Conservation (phyloP, 2,797 vertebrate species). For the Girardinus metallicus region DNA sequence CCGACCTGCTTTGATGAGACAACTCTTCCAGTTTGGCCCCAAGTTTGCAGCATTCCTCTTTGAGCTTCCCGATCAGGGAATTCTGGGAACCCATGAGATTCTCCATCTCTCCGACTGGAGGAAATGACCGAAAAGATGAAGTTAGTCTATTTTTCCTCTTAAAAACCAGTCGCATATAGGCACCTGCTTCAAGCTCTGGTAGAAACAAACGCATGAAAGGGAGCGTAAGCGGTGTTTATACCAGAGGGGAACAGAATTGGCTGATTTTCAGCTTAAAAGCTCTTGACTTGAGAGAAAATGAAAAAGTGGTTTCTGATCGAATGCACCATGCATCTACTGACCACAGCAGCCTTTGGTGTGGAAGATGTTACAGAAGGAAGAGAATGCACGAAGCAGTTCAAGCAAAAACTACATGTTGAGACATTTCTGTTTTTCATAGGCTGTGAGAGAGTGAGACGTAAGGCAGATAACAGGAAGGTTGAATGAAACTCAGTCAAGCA, state of each 20-base stretch:
- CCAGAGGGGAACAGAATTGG: neutral
- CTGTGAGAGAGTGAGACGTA: neutral
- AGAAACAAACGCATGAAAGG: neutral
- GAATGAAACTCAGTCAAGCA: neutral
- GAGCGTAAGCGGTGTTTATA: neutral
- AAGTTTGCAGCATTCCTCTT: constrained; percentile 86
- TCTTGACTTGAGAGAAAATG: neutral
- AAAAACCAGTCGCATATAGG: neutral
- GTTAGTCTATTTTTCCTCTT: constrained; percentile 11
- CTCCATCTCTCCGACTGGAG: constrained; percentile 88
- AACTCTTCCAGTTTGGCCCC: constrained; percentile 85
- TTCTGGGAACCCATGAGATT: constrained; percentile 89
- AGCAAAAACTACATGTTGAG: neutral
- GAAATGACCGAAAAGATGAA: constrained; percentile 40
- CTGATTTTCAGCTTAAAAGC: neutral
- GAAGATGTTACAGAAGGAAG: neutral
- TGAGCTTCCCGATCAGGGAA: constrained; percentile 87
- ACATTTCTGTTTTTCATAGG: neutral
- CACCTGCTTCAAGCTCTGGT: neutral
- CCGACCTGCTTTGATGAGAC: constrained; percentile 85
- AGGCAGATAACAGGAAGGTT: neutral
- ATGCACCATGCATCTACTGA: neutral
- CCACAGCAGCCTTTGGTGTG: neutral
- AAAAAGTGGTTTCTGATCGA: neutral
- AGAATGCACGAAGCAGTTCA: neutral